phyloP scores from a whole-genome alignment of 2,797 vertebrate genomes.

The Anolis apletophallus region DNA sequence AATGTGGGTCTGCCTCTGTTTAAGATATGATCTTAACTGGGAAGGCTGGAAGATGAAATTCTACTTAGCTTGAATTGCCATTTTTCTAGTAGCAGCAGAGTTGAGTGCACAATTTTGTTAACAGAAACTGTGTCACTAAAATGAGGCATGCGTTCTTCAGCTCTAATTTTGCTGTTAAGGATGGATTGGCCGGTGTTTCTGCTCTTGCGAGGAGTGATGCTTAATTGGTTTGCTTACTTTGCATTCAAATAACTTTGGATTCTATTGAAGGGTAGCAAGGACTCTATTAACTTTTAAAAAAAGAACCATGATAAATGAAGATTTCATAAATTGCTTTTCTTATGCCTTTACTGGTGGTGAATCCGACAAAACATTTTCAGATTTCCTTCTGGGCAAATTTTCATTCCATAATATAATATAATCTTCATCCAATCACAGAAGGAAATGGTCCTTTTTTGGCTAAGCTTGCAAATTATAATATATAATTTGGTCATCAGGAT shows the following conservation, averaged over 20 bases:
- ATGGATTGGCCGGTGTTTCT: neutral
- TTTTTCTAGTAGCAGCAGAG: too few species aligned
- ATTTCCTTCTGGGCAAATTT: constrained; percentile 7
- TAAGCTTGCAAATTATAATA: rapidly evolving
- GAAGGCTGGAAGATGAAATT: neutral
- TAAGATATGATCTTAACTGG: neutral
- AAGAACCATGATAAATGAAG: constrained; percentile 18
- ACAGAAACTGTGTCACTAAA: neutral
- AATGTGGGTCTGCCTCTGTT: too few species aligned
- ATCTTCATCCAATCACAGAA: neutral
- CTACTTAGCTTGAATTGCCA: neutral
- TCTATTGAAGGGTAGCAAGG: constrained; percentile 4
- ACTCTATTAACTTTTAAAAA: neutral
- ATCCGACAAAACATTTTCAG: constrained; percentile 25
- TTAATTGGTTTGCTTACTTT: constrained; percentile 3
- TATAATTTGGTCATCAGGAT: constrained; percentile 23
- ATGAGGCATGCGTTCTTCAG: neutral
- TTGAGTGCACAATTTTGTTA: neutral
- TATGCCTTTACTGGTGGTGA: neutral
- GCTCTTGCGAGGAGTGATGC: neutral
- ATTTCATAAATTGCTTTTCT: constrained; percentile 25
- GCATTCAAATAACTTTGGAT: neutral
- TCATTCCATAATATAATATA: constrained; percentile 30
- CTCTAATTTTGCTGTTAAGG: neutral
- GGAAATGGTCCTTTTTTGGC: neutral